Conservation (phyloP, 64 coral and sea anemone genomes). For the Stichodactyla helianthus region DNA sequence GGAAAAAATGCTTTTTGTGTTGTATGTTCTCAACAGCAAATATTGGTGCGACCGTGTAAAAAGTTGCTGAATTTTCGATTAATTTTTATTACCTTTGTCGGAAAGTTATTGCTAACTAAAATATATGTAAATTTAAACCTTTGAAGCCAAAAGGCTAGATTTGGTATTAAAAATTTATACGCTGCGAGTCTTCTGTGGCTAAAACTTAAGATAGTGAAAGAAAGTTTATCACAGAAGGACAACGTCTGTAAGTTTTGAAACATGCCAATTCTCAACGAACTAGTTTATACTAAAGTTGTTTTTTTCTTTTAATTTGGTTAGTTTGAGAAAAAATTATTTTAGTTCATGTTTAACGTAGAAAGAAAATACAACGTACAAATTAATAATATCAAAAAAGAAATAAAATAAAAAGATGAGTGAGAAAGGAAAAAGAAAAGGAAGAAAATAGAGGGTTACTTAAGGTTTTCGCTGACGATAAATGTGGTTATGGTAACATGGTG, state of each 20-base stretch:
- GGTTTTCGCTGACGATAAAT: no score
- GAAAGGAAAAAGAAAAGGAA: no score
- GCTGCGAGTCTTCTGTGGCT: background rate
- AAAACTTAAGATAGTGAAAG: background rate
- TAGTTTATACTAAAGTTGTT: no score
- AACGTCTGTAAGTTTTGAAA: background rate
- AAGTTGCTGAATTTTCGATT: background rate
- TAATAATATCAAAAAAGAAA: no score
- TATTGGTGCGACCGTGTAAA: background rate
- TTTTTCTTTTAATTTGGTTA: no score
- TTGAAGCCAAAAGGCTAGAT: slow-evolving; percentile 7
- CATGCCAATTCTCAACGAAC: no score
- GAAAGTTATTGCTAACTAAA: background rate
- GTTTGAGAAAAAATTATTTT: no score
- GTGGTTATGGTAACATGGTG: no score
- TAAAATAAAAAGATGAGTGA: no score
- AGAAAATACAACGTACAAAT: no score
- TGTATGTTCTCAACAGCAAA: background rate
- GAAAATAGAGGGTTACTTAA: no score
- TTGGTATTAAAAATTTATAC: background rate
- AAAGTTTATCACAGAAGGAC: background rate
- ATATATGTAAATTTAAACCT: background rate
- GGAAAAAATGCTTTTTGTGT: background rate
- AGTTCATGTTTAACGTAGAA: no score
- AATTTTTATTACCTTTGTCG: background rate